Evolutionary conservation across 1,140 invertebrate species (phyloP).

Genomic region (Ceratosolen solmsi): DNA sequence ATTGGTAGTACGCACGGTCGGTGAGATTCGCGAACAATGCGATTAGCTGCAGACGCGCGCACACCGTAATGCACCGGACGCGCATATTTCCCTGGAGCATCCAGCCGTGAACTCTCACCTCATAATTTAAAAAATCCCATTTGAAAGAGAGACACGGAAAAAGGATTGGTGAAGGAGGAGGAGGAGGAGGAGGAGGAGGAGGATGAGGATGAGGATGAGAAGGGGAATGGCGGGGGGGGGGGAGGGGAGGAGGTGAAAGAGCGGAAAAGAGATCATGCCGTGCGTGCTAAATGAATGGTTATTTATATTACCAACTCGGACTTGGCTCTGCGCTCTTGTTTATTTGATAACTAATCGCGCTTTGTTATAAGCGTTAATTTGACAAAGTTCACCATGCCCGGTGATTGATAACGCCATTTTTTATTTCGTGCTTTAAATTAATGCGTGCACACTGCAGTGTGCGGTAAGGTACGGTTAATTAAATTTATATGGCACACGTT

Average conservation of each 20-base stretch:
- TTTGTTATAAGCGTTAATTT: background rate
- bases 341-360: background rate
- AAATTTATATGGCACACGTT: background rate
- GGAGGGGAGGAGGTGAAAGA: background rate
- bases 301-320: background rate
- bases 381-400: background rate
- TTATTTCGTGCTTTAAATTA: background rate
- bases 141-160: background rate
- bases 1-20: slow-evolving; percentile 1
- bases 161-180: background rate
- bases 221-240: background rate
- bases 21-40: slow-evolving; percentile 32
- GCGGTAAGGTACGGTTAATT: background rate
- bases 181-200: background rate
- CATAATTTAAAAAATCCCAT: slow-evolving; percentile 43
- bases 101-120: slow-evolving; percentile 47
- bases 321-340: background rate
- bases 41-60: slow-evolving; percentile 27
- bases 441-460: background rate
- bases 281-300: slow-evolving; percentile 12
- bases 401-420: background rate
- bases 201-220: background rate
- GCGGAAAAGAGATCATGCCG: background rate
- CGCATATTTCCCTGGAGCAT: slow-evolving; percentile 40
- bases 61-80: slow-evolving; percentile 6